Conservation (phyloP, 1,140 invertebrate species). For the Ooceraea biroi region DNA sequence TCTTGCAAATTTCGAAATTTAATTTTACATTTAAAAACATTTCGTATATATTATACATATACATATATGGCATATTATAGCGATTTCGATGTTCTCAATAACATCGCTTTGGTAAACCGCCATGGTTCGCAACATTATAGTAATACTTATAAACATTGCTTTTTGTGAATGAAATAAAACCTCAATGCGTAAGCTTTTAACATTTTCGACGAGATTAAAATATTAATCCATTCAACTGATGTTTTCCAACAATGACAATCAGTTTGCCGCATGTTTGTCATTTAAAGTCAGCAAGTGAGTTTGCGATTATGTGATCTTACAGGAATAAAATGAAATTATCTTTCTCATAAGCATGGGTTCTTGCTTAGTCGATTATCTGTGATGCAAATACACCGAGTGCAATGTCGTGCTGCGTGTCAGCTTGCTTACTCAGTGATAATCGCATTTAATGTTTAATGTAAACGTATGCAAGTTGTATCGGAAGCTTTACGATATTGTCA, state of each 20-base stretch:
- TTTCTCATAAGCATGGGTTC: background rate
- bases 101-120: background rate
- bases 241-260: background rate
- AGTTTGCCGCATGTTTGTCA: background rate
- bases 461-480: background rate
- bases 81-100: conserved; percentile 33
- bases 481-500: background rate
- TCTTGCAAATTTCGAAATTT: conserved; percentile 49
- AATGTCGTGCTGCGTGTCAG: background rate
- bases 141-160: too few species aligned
- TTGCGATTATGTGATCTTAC: conserved; percentile 7
- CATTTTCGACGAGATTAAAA: background rate
- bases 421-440: conserved; percentile 4
- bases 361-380: conserved; percentile 37
- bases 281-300: conserved; percentile 5
- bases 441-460: background rate
- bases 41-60: conserved; percentile 48
- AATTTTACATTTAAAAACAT: conserved; percentile 45
- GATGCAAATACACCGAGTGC: conserved; percentile 14
- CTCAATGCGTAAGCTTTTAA: background rate
- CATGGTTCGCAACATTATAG: conserved; percentile 4
- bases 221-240: background rate
- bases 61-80: conserved; percentile 22
- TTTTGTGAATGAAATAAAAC: background rate
- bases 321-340: background rate